phyloP scores from a whole-genome alignment of 2,797 vertebrate genomes.

The Allobates femoralis region DNA sequence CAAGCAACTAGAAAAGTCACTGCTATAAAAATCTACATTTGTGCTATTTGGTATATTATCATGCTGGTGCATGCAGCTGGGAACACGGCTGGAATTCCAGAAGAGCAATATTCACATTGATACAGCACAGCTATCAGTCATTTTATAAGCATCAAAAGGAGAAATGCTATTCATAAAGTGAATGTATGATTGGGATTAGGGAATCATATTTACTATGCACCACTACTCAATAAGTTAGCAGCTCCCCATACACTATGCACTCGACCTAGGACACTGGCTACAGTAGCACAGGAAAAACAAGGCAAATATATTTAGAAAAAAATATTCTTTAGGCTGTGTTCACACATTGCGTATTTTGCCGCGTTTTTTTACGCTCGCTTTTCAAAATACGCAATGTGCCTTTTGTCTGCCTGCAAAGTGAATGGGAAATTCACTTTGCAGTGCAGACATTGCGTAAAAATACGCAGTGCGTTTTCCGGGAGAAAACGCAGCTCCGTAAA shows the following conservation, averaged over 20 bases:
- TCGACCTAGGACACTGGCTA: neutral
- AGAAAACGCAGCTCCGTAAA: too few relatives aligned
- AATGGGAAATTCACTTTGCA: too few relatives aligned
- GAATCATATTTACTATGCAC: conserved; percentile 15
- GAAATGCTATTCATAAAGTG: conserved; percentile 33
- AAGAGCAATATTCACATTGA: conserved; percentile 2
- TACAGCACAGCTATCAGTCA: conserved; percentile 35
- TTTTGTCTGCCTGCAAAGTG: too few relatives aligned
- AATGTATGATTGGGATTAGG: conserved; percentile 18
- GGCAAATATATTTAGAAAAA: neutral
- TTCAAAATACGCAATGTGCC: too few relatives aligned
- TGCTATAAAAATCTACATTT: conserved; percentile 1
- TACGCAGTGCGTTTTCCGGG: too few relatives aligned
- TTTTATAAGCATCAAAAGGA: conserved; percentile 6
- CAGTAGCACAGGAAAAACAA: neutral
- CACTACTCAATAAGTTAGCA: conserved; percentile 21
- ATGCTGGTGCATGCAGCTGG: conserved; percentile 30
- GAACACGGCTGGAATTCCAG: conserved; percentile 20
- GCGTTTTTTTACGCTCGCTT: too few relatives aligned
- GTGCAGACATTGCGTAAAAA: too few relatives aligned
- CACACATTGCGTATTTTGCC: too few relatives aligned
- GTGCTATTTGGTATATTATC: conserved; percentile 31
- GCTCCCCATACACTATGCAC: conserved; percentile 23
- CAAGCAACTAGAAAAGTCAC: conserved; percentile 1
- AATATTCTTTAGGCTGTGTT: too few relatives aligned